Evolutionary conservation across 2,888 invertebrate genomes (phyloP).

Genomic region (Phortica magna): DNA sequence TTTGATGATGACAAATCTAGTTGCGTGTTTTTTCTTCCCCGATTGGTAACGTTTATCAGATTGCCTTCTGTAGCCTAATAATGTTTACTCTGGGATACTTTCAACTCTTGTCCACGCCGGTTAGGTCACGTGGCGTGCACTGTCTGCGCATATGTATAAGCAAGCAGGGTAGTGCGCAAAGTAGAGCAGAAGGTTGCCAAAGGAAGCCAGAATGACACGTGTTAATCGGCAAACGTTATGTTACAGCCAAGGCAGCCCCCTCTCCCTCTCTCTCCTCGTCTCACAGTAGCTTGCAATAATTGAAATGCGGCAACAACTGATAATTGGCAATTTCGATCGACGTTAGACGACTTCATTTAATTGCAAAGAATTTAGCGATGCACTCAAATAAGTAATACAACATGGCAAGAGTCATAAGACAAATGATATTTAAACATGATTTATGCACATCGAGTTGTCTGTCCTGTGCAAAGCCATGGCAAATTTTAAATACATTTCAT

Average conservation of each 20-base stretch:
- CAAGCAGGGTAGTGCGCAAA: slow-evolving; percentile 11
- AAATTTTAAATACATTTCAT: neutral
- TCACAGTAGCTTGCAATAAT: neutral
- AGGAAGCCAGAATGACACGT: slow-evolving; percentile 63
- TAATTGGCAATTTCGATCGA: neutral
- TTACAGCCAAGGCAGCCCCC: neutral
- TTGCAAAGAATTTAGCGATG: neutral
- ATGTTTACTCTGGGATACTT: slow-evolving; percentile 65
- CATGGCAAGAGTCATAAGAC: too few species aligned
- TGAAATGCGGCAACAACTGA: slow-evolving; percentile 1
- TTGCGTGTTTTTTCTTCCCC: slow-evolving; percentile 67
- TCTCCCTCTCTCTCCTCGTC: too few species aligned
- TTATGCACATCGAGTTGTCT: too few species aligned
- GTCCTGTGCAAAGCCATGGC: neutral
- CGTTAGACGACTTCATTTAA: neutral
- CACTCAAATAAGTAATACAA: neutral
- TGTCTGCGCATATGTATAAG: neutral
- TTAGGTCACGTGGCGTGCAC: slow-evolving; percentile 61
- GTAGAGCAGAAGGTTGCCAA: slow-evolving; percentile 25
- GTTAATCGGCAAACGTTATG: slow-evolving; percentile 67
- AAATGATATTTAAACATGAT: too few species aligned
- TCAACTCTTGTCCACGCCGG: slow-evolving; percentile 45
- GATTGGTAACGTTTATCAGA: slow-evolving; percentile 71
- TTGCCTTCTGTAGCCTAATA: slow-evolving; percentile 61
- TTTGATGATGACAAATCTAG: slow-evolving; percentile 72